Base-by-base conservation (phyloP, 2,888 invertebrate species). In the Thymelicus acteon region DNA sequence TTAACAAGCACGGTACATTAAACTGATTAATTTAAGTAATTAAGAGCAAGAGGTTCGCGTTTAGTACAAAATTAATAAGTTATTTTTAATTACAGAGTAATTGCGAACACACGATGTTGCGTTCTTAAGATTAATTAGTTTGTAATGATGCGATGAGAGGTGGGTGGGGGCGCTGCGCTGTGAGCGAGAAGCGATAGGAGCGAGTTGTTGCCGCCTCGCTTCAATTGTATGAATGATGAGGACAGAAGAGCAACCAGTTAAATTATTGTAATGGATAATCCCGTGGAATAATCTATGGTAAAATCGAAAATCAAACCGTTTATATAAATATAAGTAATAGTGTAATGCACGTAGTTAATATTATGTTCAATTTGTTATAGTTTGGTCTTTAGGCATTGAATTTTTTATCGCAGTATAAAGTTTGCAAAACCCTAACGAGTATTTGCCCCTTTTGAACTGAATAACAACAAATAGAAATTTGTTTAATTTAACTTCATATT, bases 81-180 rank as follows among this genome's bases (percentile, higher is more conserved):
- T 92, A 92, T 92, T 92, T 93, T 92, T 92, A 93, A 93, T 93
- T 90, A 92, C 85, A 69, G 80, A 82, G 88, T 92, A 91, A 93
- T 93, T 92, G 86, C 82, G 79, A 76, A 79, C 81, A 83, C 80
- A 79, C 81, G 77, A 76, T 75, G 77, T 74, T 75, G 74, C 73
- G 75, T 73, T 74, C 74, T 74, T 76, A 72, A 81, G 80, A 84
- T 84, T 82, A 85, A 86, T 86, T 87, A 81, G 79, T 73, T 76
- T 71, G 79, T 80, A 85, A 86, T 86, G 84, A 81, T 76, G 80
- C 82, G 82, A 74, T 69, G 72, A 49, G 61, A 75, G 79, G 47
- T 58, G 63, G 58, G 49, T 58, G 66, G 58, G 49, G 60, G 72
- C 71, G 61, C 47, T 69, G 68, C 40, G 61, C 52, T 69, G 68